A percentile compares a stretch with the other conserved stretches of the same genome.
phyloP scores from a whole-genome alignment of 2,888 invertebrate species.

The Temnothorax unifasciatus region DNA sequence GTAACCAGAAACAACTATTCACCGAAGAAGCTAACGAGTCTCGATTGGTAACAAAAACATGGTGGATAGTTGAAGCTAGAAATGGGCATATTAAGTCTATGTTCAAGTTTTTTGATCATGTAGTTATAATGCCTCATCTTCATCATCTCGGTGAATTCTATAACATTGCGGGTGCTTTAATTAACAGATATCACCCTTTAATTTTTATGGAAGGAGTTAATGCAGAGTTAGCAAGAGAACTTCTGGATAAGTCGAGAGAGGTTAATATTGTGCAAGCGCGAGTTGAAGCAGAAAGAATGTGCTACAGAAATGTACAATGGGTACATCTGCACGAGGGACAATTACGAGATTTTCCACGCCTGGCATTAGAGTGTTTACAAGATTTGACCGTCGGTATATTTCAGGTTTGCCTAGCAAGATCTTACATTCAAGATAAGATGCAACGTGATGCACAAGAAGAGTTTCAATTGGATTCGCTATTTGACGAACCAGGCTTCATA shows the following conservation, averaged over 20 bases:
- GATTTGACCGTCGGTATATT: constrained; percentile 25
- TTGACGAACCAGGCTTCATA: background rate
- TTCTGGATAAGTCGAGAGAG: background rate
- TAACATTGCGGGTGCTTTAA: constrained; percentile 20
- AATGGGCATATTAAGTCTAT: constrained; percentile 69
- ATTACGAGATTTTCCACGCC: background rate
- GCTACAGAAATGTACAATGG: background rate
- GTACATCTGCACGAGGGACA: background rate
- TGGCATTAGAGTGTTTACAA: constrained; percentile 6
- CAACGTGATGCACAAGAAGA: constrained; percentile 31
- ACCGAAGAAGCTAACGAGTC: no score
- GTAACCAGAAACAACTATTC: no score
- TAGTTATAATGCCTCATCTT: background rate
- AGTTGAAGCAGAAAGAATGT: background rate
- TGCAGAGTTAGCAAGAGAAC: background rate
- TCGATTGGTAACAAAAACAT: no score
- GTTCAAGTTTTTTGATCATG: constrained; percentile 54
- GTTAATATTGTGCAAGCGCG: background rate
- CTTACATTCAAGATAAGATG: constrained; percentile 41
- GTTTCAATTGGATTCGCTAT: constrained; percentile 23
- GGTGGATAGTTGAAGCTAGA: background rate
- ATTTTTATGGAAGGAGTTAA: constrained; percentile 25
- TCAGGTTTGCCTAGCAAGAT: constrained; percentile 19
- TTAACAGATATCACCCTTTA: constrained; percentile 4
- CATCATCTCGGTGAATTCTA: background rate